These are phyloP conservation scores for Trididemnum clinides DNA, from an alignment of 23 tunicate genomes.

Conservation along the genomic window DNA sequence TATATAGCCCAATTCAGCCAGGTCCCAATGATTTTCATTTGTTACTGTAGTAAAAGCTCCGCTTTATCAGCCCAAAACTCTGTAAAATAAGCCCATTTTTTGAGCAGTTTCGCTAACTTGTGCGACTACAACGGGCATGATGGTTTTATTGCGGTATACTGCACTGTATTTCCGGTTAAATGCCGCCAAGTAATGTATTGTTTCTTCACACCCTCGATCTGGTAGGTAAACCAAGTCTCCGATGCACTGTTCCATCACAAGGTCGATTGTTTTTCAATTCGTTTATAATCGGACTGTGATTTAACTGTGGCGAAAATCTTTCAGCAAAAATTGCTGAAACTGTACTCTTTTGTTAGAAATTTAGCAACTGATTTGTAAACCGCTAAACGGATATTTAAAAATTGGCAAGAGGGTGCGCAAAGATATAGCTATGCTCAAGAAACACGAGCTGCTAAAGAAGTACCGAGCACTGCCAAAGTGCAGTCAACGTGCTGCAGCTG, in stretches of 20 bases:
- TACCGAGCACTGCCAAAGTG: too few relatives aligned
- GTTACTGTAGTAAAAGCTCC: background rate
- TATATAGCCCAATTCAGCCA: background rate
- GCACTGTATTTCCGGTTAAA: background rate
- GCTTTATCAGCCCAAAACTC: background rate
- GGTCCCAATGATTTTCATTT: background rate
- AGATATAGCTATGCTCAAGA: too few relatives aligned
- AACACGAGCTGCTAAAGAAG: too few relatives aligned
- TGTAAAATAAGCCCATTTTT: background rate
- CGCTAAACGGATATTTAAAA: too few relatives aligned
- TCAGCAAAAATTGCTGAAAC: slow-evolving; percentile 16
- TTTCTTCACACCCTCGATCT: too few relatives aligned
- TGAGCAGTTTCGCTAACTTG: background rate
- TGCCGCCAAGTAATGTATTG: background rate
- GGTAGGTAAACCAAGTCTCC: slow-evolving; percentile 2
- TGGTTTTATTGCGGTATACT: background rate
- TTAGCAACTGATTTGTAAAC: background rate
- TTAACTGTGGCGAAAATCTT: background rate
- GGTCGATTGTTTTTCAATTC: background rate
- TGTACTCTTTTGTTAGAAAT: slow-evolving; percentile 11
- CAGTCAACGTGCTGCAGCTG: slow-evolving; percentile 20
- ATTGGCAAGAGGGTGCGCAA: too few relatives aligned
- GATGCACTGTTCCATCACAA: background rate
- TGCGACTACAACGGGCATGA: background rate
- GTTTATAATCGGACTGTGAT: slow-evolving; percentile 14